Base-by-base conservation (phyloP, 2,888 invertebrate genomes). In the Nemoura dubitans region DNA sequence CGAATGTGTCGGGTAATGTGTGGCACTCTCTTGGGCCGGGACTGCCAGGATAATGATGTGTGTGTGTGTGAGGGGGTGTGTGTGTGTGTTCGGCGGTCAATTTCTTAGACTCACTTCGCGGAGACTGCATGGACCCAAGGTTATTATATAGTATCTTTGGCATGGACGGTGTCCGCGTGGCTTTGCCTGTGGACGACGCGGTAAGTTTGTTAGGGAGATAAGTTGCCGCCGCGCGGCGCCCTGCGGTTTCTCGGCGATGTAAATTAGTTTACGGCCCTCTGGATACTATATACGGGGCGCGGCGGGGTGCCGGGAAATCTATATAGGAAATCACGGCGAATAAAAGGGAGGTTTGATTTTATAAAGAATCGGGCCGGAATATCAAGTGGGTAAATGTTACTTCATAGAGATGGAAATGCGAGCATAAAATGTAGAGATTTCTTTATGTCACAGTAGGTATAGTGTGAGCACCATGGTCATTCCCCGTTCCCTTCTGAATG, bases 261-360 rank as follows among this genome's bases (percentile, higher is more conserved):
- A 59, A 59, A 59, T 59, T 59, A 59, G 59, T 59, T 59, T 59
- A 59, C 3, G 21, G 10, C 59, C 10, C 36, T 36, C 36, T 3
- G 36, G 5, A 10, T 36, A 10, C 36, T 6, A 36, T 3, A 3
- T 3, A 6, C 36, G 36, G 36, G 21, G 16, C 59, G 21, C 10
- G 59, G 2, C 21, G 59, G 21, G 36, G 36, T 36, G n/a, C n/a
- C n/a, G n/a, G 36, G 36, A 36, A 36, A 36, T 36, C 36, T 36
- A 36, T 36, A 36, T 36, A 59, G 59, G 59, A 59, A 59, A 59
- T 59, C 59, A 59, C 59, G 59, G 21, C 21, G 21, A 16, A 59
- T 59, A 59, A 59, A 59, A 59, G 59, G 59, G 59, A 59, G 59
- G 59, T 21, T 59, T 59, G 59, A 59, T 59, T 59, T 59, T 59